Base-by-base conservation (phyloP, 2,888 invertebrate genomes). In the Lasiommata megera region DNA sequence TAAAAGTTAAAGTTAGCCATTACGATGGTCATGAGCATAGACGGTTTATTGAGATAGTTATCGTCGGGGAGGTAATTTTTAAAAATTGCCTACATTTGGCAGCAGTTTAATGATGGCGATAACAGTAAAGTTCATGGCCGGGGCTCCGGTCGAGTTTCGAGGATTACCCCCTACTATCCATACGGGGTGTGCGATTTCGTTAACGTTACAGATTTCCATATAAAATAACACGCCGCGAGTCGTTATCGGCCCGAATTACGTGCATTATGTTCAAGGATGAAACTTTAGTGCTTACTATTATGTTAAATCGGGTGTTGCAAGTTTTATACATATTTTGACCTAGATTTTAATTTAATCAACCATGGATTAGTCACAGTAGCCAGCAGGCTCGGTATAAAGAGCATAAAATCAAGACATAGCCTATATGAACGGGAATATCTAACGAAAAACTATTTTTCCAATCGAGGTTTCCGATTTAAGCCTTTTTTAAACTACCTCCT, bases 91-190 rank as follows among this genome's bases (percentile, higher is more conserved):
- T 79, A 80, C 83, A 83, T 80, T 83, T 75, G 75, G 80, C 72
- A 83, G 79, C 82, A 82, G 82, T 84, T 82, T 83, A 84, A 88
- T 83, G 82, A 77, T 66, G 72, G 73, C 82, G 74, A 87, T 89
- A 88, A 88, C 86, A 86, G 83, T 89, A 87, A 87, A 83, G 84
- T 84, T 85, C 86, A 88, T 84, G 80, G 86, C 82, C 81, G 74
- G 84, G 79, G 84, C 85, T 77, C 77, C 81, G 75, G 68, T 69
- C 71, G 79, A 81, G 80, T 79, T 83, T 74, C 78, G 75, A 73
- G 79, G 82, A 84, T 84, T 80, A 82, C 81, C 79, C n/a, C 59
- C 63, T 78, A 78, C 82, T 82, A 81, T 80, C 80, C 80, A 82
- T 81, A 81, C 76, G 81, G 76, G 77, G 71, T 71, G 74, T 82